phyloP scores from a whole-genome alignment of 2,113 vertebrate species.

The Numenius arquata region DNA sequence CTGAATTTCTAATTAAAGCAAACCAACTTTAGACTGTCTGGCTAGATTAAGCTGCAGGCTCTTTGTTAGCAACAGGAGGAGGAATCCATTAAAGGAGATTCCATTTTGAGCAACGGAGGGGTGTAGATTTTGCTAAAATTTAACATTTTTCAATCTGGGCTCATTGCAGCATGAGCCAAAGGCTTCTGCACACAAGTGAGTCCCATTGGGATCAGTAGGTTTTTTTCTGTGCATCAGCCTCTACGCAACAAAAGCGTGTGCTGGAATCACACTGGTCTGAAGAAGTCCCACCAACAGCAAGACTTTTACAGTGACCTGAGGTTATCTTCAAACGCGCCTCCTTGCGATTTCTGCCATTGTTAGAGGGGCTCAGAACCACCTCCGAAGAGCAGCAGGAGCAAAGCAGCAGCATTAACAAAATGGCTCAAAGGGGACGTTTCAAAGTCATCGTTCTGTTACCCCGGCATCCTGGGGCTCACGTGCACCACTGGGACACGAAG shows the following conservation, averaged over 20 bases:
- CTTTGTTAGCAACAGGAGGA: neutral
- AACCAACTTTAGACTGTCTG: neutral
- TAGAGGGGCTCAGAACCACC: neutral
- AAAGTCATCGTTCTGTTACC: neutral
- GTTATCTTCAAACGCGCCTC: neutral
- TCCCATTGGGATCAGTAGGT: neutral
- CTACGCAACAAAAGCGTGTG: neutral
- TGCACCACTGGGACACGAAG: rapidly evolving
- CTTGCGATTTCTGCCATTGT: neutral
- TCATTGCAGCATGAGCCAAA: neutral
- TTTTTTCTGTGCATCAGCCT: neutral
- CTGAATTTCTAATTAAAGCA: neutral
- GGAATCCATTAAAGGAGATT: neutral
- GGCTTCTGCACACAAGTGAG: neutral
- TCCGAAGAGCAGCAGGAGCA: neutral
- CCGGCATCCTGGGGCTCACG: neutral
- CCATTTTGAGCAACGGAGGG: neutral
- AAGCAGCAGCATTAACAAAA: neutral
- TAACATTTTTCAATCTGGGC: neutral
- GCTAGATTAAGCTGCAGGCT: neutral
- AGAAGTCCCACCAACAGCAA: neutral
- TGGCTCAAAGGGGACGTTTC: neutral
- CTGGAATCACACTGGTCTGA: neutral
- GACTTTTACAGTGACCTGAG: neutral
- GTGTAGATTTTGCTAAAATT: neutral